These are phyloP conservation scores for Lithophane ornitopus DNA, from an alignment of 2,888 invertebrate genomes.

Conservation along the genomic window DNA sequence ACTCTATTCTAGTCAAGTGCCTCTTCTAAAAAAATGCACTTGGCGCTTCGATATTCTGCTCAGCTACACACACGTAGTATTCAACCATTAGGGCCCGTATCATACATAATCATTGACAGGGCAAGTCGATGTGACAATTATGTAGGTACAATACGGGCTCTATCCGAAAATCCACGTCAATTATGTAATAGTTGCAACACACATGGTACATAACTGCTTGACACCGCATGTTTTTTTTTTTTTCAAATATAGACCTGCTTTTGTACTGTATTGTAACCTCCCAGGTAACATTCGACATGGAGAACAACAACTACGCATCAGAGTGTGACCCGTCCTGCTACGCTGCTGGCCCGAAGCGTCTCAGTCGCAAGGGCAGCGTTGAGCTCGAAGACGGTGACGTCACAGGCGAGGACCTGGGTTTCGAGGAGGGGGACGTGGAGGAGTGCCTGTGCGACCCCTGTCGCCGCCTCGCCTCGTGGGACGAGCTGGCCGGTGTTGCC, in stretches of 20 bases:
- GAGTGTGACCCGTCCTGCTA: slow-evolving; percentile 54
- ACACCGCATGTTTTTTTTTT: neutral
- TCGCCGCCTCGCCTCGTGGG: slow-evolving; percentile 91
- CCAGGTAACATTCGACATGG: slow-evolving; percentile 81
- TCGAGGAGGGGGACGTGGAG: slow-evolving; percentile 83
- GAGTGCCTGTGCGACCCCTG: slow-evolving; percentile 84
- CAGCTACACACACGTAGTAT: neutral
- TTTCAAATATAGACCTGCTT: neutral
- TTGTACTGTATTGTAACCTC: neutral
- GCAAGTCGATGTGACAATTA: too few species aligned
- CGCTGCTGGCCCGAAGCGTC: slow-evolving; percentile 26
- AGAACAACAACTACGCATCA: slow-evolving; percentile 75
- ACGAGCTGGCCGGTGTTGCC: slow-evolving; percentile 94
- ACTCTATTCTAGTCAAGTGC: neutral
- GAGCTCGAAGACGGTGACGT: slow-evolving; percentile 71
- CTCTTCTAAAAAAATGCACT: neutral
- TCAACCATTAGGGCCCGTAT: neutral
- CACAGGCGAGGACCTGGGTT: slow-evolving; percentile 84
- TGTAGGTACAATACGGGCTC: too few species aligned
- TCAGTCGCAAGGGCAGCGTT: slow-evolving; percentile 23
- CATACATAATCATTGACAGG: neutral
- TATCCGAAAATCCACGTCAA: too few species aligned
- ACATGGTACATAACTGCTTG: neutral
- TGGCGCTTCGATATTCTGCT: neutral
- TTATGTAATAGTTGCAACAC: too few species aligned